A percentile compares a stretch with the other conserved stretches of the same genome.
Conservation (phyloP, 2,113 vertebrate species). For the Percopsis transmontana region DNA sequence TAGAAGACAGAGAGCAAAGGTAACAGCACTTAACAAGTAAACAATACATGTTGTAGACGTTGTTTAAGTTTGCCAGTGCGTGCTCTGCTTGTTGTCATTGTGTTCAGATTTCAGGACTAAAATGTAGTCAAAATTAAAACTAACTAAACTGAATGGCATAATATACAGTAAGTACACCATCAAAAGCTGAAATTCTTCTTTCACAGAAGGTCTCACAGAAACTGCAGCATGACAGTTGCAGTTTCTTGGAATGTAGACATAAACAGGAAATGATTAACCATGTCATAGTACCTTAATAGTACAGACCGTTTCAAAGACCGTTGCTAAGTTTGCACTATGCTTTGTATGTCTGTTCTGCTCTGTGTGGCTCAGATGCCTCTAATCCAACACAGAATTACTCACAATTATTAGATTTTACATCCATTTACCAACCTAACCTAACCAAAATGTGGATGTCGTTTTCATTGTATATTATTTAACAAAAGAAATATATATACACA, state of each 20-base stretch:
- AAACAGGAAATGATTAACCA: neutral
- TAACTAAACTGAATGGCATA: neutral
- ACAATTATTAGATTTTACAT: too few species aligned
- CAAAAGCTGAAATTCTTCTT: neutral
- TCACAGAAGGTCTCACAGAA: neutral
- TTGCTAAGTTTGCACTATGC: too few species aligned
- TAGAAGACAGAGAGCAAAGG: constrained; percentile 50
- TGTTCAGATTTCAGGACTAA: neutral
- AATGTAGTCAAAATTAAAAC: neutral
- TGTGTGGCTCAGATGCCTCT: too few species aligned
- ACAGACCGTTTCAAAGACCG: too few species aligned
- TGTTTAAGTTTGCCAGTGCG: neutral
- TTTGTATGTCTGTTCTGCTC: too few species aligned
- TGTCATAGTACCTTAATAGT: neutral
- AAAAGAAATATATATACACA: too few species aligned
- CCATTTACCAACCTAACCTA: neutral
- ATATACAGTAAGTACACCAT: neutral
- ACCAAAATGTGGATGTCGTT: too few species aligned
- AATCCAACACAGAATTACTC: neutral
- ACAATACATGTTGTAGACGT: too few species aligned
- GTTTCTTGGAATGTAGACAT: neutral
- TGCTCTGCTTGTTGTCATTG: too few species aligned
- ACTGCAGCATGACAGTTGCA: neutral
- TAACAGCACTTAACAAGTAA: neutral
- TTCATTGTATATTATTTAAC: too few species aligned